Base-by-base conservation (phyloP, 1,140 invertebrate species). In the Drosophila sp. region DNA sequence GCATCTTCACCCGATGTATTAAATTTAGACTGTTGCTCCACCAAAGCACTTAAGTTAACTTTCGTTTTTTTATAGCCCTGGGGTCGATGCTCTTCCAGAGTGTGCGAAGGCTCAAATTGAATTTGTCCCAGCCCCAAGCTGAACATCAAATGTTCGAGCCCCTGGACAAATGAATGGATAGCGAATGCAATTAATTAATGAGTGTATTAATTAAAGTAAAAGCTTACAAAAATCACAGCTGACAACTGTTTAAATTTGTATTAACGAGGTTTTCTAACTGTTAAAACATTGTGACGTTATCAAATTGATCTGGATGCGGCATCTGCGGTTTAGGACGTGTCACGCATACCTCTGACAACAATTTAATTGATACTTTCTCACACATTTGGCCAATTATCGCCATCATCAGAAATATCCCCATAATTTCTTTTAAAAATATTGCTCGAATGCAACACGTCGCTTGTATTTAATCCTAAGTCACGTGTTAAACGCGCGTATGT, bases 101-200 rank as follows among this genome's bases (percentile, higher is more conserved):
- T 93, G 71, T 95, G 94, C 0, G 92, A 92, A 5, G 93, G 93
- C 5, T 93, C 93, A 79, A 95, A 95, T 40, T 94, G 92, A 8
- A 94, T 90, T 10, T 93, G 93, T 3, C 94, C 94, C 7, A 95
- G 84, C 0, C 94, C 94, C 8, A 95, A 77, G 63, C 92, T 95
- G 69, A 93, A 93, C 91, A 95, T 92, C 66, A 95, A 83, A 79
- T 95, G 94, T 83, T 95, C 94, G 54, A 95, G 94, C 33, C 94
- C 94, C 94, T 95, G 91, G 5, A 79, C 23, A 44, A 56, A 40
- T 35, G 76, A 74, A 62, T 25, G 3, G 35, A 63, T 25, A 17
- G 17, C 40, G 38, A 66, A 40, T 29, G 17, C 30, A 65, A 44
- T 10, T 25, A 60, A 33, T 32, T 5, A 7, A 44, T 29, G 35